A percentile compares a stretch with the other conserved stretches of the same genome.
phyloP scores from a whole-genome alignment of 2,797 vertebrate species.

The Phataginus tricuspis region DNA sequence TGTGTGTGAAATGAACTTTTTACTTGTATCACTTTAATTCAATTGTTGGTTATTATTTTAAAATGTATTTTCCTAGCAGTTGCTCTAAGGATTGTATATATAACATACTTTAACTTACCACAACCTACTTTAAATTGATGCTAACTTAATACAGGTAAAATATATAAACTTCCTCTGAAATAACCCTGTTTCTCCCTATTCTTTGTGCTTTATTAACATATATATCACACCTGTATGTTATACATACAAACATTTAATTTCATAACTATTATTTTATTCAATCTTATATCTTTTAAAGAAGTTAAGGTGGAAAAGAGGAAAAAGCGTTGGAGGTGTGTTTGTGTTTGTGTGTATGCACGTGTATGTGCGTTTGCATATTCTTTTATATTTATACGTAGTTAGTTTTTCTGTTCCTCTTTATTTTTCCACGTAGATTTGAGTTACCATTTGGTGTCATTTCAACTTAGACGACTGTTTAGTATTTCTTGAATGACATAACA shows the following conservation, averaged over 20 bases:
- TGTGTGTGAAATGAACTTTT: not conserved
- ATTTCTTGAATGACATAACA: not conserved
- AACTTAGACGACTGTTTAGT: not conserved
- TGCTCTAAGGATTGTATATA: not conserved
- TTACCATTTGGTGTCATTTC: constrained; percentile 33
- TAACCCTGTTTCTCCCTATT: not conserved
- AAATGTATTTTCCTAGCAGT: not conserved
- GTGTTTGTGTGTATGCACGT: too few relatives aligned
- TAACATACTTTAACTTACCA: not conserved
- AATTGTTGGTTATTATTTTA: not conserved
- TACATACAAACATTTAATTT: not conserved
- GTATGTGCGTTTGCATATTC: too few relatives aligned
- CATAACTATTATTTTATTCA: not conserved
- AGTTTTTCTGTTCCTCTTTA: not conserved
- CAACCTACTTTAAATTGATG: not conserved
- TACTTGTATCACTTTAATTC: not conserved
- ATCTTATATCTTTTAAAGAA: not conserved
- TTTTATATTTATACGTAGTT: too few relatives aligned
- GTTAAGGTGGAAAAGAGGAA: not conserved
- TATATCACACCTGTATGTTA: not conserved
- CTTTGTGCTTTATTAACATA: not conserved
- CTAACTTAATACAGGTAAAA: not conserved
- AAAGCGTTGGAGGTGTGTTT: too few relatives aligned
- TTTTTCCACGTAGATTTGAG: not conserved
- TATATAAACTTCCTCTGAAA: not conserved